phyloP scores from a whole-genome alignment of 2,113 vertebrate species.

The Platycercus adscitus region DNA sequence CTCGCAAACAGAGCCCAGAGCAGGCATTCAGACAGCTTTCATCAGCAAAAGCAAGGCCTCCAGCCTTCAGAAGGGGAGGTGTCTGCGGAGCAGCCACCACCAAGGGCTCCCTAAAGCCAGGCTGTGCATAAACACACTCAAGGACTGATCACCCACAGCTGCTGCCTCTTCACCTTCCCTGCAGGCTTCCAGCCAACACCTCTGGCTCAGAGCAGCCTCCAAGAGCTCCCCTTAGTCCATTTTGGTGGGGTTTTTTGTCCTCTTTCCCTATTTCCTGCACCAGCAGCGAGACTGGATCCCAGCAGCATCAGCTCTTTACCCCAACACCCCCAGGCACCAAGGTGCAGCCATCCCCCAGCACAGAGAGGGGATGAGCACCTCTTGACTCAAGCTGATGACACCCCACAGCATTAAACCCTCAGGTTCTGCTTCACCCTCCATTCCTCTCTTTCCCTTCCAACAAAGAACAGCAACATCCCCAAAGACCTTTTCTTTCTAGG shows the following conservation, averaged over 20 bases:
- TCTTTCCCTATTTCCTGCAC: not conserved
- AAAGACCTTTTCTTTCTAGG: accelerated
- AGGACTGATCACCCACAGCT: not conserved
- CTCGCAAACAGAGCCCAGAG: not conserved
- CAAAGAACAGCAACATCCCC: not conserved
- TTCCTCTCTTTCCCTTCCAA: accelerated
- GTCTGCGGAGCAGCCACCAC: not conserved
- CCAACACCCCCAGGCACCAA: not conserved
- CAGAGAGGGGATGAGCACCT: not conserved
- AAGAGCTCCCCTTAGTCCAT: not conserved
- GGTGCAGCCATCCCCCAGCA: not conserved
- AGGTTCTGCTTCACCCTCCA: not conserved
- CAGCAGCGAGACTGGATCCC: not conserved
- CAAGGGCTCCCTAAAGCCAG: not conserved
- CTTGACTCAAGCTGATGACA: accelerated
- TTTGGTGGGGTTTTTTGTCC: accelerated
- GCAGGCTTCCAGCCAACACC: not conserved
- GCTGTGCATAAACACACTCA: not conserved
- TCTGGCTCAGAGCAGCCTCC: not conserved
- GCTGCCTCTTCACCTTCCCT: not conserved
- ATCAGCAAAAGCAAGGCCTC: not conserved
- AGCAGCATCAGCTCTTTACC: not conserved
- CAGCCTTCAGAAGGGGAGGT: accelerated
- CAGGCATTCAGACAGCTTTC: not conserved
- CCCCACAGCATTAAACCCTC: accelerated